phyloP scores from a whole-genome alignment of 2,113 vertebrate genomes.

The Gavia stellata region DNA sequence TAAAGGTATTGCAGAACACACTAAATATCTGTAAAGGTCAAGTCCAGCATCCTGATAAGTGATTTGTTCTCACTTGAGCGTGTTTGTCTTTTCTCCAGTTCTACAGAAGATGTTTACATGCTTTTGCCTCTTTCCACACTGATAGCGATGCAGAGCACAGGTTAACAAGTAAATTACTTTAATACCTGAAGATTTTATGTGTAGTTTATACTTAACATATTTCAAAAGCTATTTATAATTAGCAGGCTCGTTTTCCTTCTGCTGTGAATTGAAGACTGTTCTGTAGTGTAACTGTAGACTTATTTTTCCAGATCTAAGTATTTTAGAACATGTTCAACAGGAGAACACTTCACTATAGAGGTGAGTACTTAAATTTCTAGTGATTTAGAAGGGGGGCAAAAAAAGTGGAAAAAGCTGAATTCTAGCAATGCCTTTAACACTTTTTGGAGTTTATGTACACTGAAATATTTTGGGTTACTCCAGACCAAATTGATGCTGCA shows the following conservation, averaged over 20 bases:
- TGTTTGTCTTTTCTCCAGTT: not conserved
- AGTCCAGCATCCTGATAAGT: not conserved
- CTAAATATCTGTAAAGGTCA: not conserved
- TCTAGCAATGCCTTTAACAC: not conserved
- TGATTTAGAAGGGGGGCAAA: not conserved
- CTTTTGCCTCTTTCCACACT: not conserved
- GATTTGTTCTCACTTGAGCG: not conserved
- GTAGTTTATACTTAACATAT: not conserved
- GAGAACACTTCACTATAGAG: conserved; percentile 83
- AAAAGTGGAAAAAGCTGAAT: not conserved
- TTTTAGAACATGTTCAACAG: conserved; percentile 76
- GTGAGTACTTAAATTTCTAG: conserved; percentile 35
- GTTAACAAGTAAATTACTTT: not conserved
- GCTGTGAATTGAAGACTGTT: not conserved
- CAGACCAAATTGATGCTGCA: not conserved
- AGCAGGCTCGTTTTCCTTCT: not conserved
- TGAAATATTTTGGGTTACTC: not conserved
- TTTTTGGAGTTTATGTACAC: not conserved
- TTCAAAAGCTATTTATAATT: not conserved
- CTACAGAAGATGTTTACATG: not conserved
- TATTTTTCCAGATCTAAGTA: conserved; percentile 79
- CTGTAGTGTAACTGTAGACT: not conserved
- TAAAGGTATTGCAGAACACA: not conserved
- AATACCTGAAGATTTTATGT: not conserved
- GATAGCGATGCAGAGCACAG: accelerated